Conservation (phyloP, 2,888 invertebrate genomes). For the Andrena praecox region DNA sequence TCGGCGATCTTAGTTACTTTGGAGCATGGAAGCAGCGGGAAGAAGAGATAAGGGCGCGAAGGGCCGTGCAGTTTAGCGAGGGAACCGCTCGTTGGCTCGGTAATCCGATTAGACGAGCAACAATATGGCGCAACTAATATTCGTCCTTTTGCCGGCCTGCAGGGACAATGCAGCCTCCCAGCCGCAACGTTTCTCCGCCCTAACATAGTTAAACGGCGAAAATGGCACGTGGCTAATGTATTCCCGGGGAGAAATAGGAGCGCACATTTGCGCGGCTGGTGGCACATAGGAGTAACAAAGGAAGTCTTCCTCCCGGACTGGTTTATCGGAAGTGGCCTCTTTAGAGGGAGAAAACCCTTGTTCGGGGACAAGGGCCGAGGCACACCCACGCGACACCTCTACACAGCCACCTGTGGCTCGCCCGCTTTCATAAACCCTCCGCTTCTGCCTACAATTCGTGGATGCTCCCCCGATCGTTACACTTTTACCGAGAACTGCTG, state of each 20-base stretch:
- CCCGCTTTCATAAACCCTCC: conserved; percentile 40
- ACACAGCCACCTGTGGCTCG: conserved; percentile 77
- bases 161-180: too few species aligned
- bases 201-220: too few species aligned
- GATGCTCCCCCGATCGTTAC: conserved; percentile 15
- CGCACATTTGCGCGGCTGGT: conserved; percentile 20
- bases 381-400: conserved; percentile 46
- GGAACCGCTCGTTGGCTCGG: too few species aligned
- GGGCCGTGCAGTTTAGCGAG: too few species aligned
- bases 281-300: conserved; percentile 1
- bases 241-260: not conserved
- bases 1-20: too few species aligned
- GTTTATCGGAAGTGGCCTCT: conserved; percentile 9
- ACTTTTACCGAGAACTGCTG: conserved; percentile 12
- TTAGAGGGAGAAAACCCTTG: conserved; percentile 41
- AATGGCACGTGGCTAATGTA: not conserved
- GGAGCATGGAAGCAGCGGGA: too few species aligned
- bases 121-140: too few species aligned
- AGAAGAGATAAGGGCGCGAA: too few species aligned
- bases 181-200: too few species aligned
- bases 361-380: conserved; percentile 24
- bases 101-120: too few species aligned
- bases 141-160: too few species aligned
- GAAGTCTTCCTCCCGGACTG: not conserved
- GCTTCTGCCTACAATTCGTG: conserved; percentile 39